Percentiles rank a stretch among this genome's conserved stretches.
These are phyloP conservation scores for Nyctalus aviator DNA, from an alignment of 2,797 vertebrate genomes.

Conservation along the genomic window DNA sequence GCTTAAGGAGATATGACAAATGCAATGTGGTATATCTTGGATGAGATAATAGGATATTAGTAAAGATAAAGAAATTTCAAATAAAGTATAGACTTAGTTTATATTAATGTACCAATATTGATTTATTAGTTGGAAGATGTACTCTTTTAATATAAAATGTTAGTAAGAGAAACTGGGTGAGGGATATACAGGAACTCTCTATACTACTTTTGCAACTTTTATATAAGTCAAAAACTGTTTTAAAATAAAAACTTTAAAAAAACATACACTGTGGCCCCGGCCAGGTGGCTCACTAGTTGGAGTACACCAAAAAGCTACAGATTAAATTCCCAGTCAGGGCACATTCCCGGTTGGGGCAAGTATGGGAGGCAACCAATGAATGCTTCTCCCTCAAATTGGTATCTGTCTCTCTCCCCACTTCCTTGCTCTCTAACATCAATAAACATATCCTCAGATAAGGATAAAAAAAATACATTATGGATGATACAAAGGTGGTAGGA, in stretches of 20 bases:
- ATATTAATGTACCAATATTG: background rate
- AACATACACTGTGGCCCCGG: constrained; percentile 37
- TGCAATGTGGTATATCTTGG: background rate
- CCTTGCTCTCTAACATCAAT: background rate
- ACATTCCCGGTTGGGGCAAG: background rate
- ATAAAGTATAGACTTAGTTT: constrained; percentile 10
- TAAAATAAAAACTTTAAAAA: background rate
- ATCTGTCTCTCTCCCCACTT: background rate
- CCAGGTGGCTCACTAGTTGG: background rate
- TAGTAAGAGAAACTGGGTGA: constrained; percentile 25
- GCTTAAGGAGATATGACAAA: background rate
- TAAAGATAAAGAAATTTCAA: constrained; percentile 47
- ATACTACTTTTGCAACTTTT: constrained; percentile 10
- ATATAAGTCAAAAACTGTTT: constrained; percentile 8
- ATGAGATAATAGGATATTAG: background rate
- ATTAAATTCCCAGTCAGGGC: background rate
- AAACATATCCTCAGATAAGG: background rate
- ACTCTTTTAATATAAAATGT: background rate
- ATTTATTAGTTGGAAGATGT: background rate
- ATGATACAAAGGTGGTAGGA: constrained; percentile 4
- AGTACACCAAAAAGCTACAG: background rate
- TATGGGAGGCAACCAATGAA: background rate
- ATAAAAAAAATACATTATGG: constrained; percentile 36
- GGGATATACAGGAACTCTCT: background rate
- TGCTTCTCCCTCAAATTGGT: background rate